These are phyloP conservation scores for Nyctibius grandis DNA, from an alignment of 2,797 vertebrate genomes.

Conservation along the genomic window DNA sequence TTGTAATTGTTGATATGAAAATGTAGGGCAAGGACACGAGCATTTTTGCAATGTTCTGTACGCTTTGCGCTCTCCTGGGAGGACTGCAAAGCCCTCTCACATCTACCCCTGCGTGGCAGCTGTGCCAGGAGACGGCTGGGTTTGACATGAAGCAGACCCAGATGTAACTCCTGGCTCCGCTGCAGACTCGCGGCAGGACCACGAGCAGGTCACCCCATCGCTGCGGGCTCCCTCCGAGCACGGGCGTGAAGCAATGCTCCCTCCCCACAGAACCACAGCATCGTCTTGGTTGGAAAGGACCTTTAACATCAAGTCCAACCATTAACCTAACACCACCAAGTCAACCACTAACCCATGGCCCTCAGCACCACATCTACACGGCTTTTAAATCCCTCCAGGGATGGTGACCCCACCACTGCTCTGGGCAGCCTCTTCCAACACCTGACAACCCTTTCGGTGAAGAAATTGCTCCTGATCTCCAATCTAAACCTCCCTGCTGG, in stretches of 20 bases:
- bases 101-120: background rate
- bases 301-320: too few relatives aligned
- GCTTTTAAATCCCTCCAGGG: too few relatives aligned
- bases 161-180: background rate
- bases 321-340: too few relatives aligned
- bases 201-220: background rate
- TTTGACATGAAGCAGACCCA: background rate
- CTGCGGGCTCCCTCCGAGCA: background rate
- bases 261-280: too few relatives aligned
- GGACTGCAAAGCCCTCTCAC: background rate
- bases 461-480: too few relatives aligned
- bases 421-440: too few relatives aligned
- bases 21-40: background rate
- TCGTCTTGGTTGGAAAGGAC: too few relatives aligned
- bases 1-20: background rate
- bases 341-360: too few relatives aligned
- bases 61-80: background rate
- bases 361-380: too few relatives aligned
- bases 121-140: background rate
- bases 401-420: too few relatives aligned
- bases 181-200: too few relatives aligned
- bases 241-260: accelerated
- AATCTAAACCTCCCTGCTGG: background rate
- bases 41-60: background rate
- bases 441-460: too few relatives aligned